These are phyloP conservation scores for Poecilia latipinna DNA, from an alignment of 2,113 vertebrate species.

Conservation along the genomic window DNA sequence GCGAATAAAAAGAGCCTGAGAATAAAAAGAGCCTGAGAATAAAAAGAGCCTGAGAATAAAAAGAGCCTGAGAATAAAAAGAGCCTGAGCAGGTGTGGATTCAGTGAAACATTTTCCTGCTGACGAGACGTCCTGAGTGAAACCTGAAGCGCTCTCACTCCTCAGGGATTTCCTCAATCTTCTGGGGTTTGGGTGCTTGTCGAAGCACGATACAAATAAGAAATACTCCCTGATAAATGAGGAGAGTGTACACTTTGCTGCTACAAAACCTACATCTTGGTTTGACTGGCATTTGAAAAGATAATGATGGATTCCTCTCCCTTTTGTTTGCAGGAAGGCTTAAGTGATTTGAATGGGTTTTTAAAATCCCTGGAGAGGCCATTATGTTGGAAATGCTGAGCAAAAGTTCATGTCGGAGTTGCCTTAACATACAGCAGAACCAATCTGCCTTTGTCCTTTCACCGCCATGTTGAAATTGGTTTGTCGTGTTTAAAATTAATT, in stretches of 20 bases:
- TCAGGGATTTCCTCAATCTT: constrained; percentile 20
- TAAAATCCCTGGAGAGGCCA: constrained; percentile 48
- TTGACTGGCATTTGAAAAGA: constrained; percentile 36
- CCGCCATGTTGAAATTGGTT: background rate
- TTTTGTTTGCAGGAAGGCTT: constrained; percentile 43
- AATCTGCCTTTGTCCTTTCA: background rate
- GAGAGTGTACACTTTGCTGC: constrained; percentile 3
- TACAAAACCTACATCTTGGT: constrained; percentile 31
- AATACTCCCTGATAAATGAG: constrained; percentile 18
- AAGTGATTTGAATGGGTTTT: constrained; percentile 40
- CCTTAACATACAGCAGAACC: constrained; percentile 23
- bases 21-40: no score
- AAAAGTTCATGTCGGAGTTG: constrained; percentile 37
- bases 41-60: no score
- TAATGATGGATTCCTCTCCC: constrained; percentile 35
- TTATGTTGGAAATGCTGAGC: constrained; percentile 46
- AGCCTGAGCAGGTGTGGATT: constrained; percentile 31
- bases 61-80: background rate
- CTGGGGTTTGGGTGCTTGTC: constrained; percentile 11
- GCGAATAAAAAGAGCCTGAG: background rate
- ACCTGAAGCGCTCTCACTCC: constrained; percentile 7
- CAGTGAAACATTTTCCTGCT: constrained; percentile 16
- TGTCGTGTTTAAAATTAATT: background rate
- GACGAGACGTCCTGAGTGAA: constrained; percentile 29
- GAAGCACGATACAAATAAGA: constrained; percentile 6